These are phyloP conservation scores for Drosophila pegasa DNA, from an alignment of 2,888 invertebrate species.

Conservation along the genomic window DNA sequence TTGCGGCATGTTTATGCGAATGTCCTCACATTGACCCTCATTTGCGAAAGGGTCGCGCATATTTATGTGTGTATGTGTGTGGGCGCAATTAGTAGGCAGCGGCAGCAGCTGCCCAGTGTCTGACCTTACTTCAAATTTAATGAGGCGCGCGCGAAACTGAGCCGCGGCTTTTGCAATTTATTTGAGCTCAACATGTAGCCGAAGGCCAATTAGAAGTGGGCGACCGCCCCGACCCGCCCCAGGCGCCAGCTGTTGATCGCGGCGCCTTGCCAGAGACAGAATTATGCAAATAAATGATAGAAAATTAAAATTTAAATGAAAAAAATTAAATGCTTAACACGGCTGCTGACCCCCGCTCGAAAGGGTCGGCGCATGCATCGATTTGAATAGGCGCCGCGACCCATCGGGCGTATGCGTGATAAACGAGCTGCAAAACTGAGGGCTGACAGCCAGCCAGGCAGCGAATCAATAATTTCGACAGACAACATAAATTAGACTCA, in stretches of 20 bases:
- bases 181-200: constrained; percentile 32
- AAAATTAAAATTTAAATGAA: constrained; percentile 4
- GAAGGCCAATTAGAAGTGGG: constrained; percentile 47
- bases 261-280: constrained; percentile 40
- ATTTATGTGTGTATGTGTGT: constrained; percentile 51
- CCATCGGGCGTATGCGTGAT: constrained; percentile 40
- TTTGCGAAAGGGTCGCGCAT: constrained; percentile 32
- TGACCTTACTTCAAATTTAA: constrained; percentile 70
- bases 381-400: constrained; percentile 37
- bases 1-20: constrained; percentile 42
- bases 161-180: constrained; percentile 48
- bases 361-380: constrained; percentile 19
- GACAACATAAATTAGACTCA: not conserved
- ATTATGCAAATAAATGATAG: constrained; percentile 37
- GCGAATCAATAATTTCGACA: constrained; percentile 6
- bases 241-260: constrained; percentile 27
- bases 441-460: constrained; percentile 2
- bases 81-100: constrained; percentile 60
- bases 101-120: constrained; percentile 37
- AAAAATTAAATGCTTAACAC: constrained; percentile 38
- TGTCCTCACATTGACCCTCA: constrained; percentile 72
- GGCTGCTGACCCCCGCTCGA: constrained; percentile 32
- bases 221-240: constrained; percentile 7
- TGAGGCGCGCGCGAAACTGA: constrained; percentile 50
- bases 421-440: constrained; percentile 7